Evolutionary conservation across 2,888 invertebrate genomes (phyloP).

Genomic region (Drosophila meridiana): DNA sequence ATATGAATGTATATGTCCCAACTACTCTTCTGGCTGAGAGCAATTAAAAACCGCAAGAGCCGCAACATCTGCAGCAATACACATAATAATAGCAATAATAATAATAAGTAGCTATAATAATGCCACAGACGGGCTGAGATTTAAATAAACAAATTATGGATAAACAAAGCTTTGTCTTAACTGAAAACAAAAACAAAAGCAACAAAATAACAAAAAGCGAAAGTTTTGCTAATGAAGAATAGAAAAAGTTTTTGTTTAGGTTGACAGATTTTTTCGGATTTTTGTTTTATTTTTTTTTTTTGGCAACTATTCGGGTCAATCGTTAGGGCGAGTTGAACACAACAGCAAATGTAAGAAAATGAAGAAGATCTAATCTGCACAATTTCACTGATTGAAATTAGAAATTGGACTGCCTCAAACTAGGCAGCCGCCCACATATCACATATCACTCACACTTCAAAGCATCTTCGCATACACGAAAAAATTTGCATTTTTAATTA

Average conservation of each 20-base stretch:
- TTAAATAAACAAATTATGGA: constrained; percentile 49
- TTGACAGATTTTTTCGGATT: constrained; percentile 47
- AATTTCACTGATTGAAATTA: constrained; percentile 46
- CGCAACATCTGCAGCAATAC: constrained; percentile 37
- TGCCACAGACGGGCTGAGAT: constrained; percentile 28
- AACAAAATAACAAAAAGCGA: constrained; percentile 55
- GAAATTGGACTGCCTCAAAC: constrained; percentile 43
- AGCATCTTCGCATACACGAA: constrained; percentile 22
- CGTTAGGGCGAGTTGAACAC: constrained; percentile 62
- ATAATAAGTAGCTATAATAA: constrained; percentile 51
- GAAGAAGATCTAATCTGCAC: background rate
- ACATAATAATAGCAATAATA: constrained; percentile 44
- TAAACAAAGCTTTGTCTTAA: constrained; percentile 55
- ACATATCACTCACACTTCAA: constrained; percentile 30
- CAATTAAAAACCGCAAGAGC: constrained; percentile 65
- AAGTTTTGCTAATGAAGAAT: constrained; percentile 58
- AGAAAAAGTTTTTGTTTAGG: constrained; percentile 43
- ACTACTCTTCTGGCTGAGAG: constrained; percentile 19
- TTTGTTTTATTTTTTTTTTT: background rate
- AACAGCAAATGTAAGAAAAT: constrained; percentile 38
- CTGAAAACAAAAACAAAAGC: constrained; percentile 22
- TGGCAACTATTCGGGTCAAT: constrained; percentile 51
- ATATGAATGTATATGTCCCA: constrained; percentile 1
- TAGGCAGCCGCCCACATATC: constrained; percentile 41
- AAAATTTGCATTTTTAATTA: constrained; percentile 68